Evolutionary conservation across 2,113 vertebrate species (phyloP).

Genomic region (Mus musculus): DNA sequence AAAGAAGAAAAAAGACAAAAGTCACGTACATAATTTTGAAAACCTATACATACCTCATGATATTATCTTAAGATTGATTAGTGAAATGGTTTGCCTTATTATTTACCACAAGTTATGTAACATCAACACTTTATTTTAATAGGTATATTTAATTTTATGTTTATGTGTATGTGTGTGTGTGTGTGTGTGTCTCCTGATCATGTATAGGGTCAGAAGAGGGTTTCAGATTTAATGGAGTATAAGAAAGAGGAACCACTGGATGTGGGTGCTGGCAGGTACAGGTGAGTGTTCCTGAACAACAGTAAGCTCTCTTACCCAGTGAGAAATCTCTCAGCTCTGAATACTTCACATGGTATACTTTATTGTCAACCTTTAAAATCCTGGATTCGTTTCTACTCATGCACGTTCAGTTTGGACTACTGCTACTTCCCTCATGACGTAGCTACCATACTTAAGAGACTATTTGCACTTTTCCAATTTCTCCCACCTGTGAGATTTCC

Average conservation of each 20-base stretch:
- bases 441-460: background rate
- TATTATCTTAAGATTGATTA: background rate
- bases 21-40: background rate
- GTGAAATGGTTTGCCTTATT: background rate
- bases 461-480: background rate
- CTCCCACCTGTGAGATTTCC: background rate
- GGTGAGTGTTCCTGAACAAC: background rate
- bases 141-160: background rate
- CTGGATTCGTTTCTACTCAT: background rate
- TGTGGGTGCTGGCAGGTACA: too few species aligned
- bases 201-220: too few species aligned
- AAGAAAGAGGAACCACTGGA: background rate
- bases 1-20: slow-evolving; percentile 11
- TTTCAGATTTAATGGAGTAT: background rate
- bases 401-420: background rate
- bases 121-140: background rate
- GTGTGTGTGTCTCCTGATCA: background rate
- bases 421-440: background rate
- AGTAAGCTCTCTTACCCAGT: background rate
- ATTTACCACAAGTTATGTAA: background rate
- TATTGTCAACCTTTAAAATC: background rate
- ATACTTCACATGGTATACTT: background rate
- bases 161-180: background rate
- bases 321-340: too few species aligned
- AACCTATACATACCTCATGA: background rate